Evolutionary conservation across 2,797 vertebrate genomes (phyloP).

Genomic region (Erpetoichthys calabaricus): DNA sequence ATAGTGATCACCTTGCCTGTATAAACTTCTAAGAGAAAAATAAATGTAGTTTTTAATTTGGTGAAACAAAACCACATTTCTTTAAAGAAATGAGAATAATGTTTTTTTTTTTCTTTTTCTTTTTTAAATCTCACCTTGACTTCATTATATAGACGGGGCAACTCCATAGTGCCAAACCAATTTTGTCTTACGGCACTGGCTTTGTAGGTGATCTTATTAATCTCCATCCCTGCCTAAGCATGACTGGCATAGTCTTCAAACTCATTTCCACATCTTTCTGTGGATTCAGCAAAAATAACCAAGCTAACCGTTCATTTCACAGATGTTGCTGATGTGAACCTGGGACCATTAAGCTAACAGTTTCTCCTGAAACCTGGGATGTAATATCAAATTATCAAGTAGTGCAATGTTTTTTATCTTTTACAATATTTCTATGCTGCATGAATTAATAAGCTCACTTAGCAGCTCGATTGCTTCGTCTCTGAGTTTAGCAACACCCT

Average conservation of each 20-base stretch:
- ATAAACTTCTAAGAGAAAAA: no score
- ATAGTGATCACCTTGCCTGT: no score
- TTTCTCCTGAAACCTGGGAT: conserved; percentile 31
- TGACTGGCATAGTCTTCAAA: conserved; percentile 15
- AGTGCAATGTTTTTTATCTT: conserved; percentile 18
- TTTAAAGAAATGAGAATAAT: no score
- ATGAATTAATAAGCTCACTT: conserved; percentile 29
- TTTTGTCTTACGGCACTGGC: not conserved
- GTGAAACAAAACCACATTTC: no score
- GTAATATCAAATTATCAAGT: conserved; percentile 35
- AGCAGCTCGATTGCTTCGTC: conserved; percentile 20
- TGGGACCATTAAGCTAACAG: conserved; percentile 30
- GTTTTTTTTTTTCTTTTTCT: no score
- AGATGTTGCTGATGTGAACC: conserved; percentile 35
- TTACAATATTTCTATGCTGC: conserved; percentile 27
- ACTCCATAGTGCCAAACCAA: no score
- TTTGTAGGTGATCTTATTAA: conserved; percentile 34
- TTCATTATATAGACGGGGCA: no score
- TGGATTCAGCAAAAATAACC: conserved; percentile 36
- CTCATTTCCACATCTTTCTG: conserved; percentile 42
- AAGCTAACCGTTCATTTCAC: conserved; percentile 27
- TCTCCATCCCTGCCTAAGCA: conserved; percentile 34
- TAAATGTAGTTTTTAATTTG: no score
- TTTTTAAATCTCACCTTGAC: no score
- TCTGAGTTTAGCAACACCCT: conserved; percentile 3